A percentile compares a stretch with the other conserved stretches of the same genome.
Conservation (phyloP, 2,797 vertebrate species). For the Falco rusticolus region DNA sequence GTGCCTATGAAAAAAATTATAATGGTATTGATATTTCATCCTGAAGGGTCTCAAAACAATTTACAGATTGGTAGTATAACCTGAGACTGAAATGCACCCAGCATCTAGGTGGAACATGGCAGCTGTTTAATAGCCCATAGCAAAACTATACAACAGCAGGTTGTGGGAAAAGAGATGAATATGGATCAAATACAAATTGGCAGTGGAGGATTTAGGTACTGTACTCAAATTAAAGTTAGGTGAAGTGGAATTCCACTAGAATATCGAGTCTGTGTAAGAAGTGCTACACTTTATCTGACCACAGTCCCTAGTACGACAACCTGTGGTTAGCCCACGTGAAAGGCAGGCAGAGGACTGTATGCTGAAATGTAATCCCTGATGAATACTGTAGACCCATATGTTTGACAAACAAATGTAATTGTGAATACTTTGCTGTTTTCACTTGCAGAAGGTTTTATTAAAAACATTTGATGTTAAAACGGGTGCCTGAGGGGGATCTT, state of each 20-base stretch:
- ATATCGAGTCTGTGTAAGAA: not conserved
- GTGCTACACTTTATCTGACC: not conserved
- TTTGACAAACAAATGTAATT: not conserved
- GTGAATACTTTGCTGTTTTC: not conserved
- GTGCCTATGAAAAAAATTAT: constrained; percentile 49
- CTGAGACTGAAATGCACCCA: constrained; percentile 7
- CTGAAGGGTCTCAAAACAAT: constrained; percentile 61
- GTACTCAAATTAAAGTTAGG: constrained; percentile 28
- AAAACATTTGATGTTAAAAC: constrained; percentile 26
- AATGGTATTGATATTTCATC: constrained; percentile 67
- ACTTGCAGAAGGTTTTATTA: constrained; percentile 2
- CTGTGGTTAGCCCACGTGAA: not conserved
- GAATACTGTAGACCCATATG: not conserved
- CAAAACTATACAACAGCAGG: constrained; percentile 58
- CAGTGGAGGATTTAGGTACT: constrained; percentile 42
- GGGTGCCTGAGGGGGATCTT: not conserved
- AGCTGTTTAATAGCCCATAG: constrained; percentile 68
- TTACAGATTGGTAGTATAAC: constrained; percentile 48
- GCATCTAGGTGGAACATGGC: constrained; percentile 59
- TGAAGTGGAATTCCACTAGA: not conserved
- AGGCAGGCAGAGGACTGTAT: not conserved
- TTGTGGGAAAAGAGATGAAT: constrained; percentile 37
- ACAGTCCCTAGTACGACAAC: not conserved
- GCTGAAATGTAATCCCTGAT: not conserved
- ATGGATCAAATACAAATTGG: constrained; percentile 61